Conservation (phyloP, 1,140 invertebrate species). For the Oryctes rhinoceros region DNA sequence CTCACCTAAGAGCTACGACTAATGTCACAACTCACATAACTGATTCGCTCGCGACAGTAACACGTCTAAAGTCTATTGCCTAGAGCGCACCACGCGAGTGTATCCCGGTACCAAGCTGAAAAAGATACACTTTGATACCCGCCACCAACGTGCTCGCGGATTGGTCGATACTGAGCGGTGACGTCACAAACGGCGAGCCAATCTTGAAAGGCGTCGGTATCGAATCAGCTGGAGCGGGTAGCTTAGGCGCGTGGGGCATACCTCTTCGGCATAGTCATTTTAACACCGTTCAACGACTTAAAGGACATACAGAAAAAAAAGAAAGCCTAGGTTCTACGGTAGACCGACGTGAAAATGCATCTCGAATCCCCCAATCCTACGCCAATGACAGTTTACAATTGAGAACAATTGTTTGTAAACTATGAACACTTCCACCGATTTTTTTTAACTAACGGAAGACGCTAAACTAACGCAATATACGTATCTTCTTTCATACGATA, state of each 20-base stretch:
- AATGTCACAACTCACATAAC: conserved; percentile 35
- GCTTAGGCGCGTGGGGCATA: conserved; percentile 55
- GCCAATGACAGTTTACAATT: neutral
- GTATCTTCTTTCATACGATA: too few relatives aligned
- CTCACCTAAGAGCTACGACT: conserved; percentile 29
- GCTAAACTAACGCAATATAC: too few relatives aligned
- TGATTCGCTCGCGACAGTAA: conserved; percentile 22
- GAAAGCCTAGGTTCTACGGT: conserved; percentile 31
- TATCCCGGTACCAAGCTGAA: conserved; percentile 56
- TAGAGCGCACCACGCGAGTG: conserved; percentile 54
- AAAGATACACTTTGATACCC: conserved; percentile 55
- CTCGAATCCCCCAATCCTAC: neutral
- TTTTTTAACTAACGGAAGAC: too few relatives aligned
- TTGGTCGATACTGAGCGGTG: conserved; percentile 56
- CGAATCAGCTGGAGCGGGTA: conserved; percentile 55
- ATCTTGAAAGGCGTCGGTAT: conserved; percentile 51
- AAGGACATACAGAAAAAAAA: conserved; percentile 20
- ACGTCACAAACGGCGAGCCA: conserved; percentile 55
- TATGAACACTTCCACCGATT: too few relatives aligned
- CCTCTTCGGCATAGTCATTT: conserved; percentile 15
- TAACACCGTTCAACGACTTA: conserved; percentile 32
- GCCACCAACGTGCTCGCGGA: conserved; percentile 53
- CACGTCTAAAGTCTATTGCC: conserved; percentile 31
- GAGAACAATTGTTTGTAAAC: neutral
- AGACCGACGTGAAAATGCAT: neutral